Evolutionary conservation across 2,888 invertebrate species (phyloP), one percentile per base, ranked within the genome.

Genomic region (Oligia latruncula): DNA sequence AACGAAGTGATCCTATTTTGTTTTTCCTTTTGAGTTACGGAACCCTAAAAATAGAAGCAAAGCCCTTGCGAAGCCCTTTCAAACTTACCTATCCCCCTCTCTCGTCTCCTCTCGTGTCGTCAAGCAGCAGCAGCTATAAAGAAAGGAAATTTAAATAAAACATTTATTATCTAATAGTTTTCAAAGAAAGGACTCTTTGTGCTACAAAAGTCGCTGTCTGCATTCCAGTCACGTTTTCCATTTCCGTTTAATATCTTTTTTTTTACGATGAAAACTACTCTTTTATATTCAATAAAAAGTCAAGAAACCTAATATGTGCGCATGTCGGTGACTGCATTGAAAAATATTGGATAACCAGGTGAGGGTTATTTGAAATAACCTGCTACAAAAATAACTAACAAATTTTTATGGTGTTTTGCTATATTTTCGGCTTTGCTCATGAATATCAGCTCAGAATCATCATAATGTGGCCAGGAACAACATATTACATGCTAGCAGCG

Each of bases 151-250:
- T 40, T 9, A 17, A 58, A 29, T 15, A 74, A 74, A 23, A 67
- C 43, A 15, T 46, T 49, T 17, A 55, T 20, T 20, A 6, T 20
- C 52, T 35, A 4, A 20, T 77, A 35, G 67, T 58, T 67, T 58
- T 11, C 15, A 29, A 58, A 77, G 49, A 62, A 23, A 62, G 2
- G n/a, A n/a, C 8, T 43, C 46, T n/a, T 78, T 23, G 17, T 46
- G 49, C 17, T 20, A 58, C 58, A 46, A 81, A 71, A 49, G 29
- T 43, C 35, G 52, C 20, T 15, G 71, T 35, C 55, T 49, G 40
- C 65, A 62, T 55, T 71, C 68, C 13, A 72, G 77, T 67, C 81
- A 84, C 81, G 84, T 81, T 77, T 81, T 46, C 81, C 67, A 84
- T 84, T 77, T 74, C 65, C 81, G 15, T 72, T 74, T 77, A 72